Evolutionary conservation across 2,797 vertebrate genomes (phyloP), one percentile per base, ranked within the genome.

Genomic region (Coendou prehensilis): DNA sequence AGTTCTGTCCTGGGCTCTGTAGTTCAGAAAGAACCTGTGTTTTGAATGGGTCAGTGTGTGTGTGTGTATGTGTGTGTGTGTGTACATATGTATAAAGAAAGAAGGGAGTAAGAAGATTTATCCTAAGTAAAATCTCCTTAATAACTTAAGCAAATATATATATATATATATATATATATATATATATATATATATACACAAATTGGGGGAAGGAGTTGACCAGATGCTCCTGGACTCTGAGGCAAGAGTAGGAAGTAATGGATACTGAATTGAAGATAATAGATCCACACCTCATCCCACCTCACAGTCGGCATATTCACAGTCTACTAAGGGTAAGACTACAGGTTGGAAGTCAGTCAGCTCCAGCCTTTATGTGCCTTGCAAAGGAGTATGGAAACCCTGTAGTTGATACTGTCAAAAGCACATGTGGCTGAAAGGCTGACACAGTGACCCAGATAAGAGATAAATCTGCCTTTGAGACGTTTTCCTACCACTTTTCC

Each of bases 1-100:
- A n/a, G 26, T 67, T 79, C 9, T 52, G 30, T 41, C 23, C 4
- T 59, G 59, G 59, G 73, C 88, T 87, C 30, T 26, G 26, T 23
- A 63, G 61, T 94, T 89, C 45, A 95, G 54, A 64, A 91, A 63
- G 2, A 52, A 85, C 37, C 69, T 91, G 75, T 94, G 81, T 93
- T 89, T 96, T 84, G 28, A 78, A 59, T 64, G 57, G 18, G 26
- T 76, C 11, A 33, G 13, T 6, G 28, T 76, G 45, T 64, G 7
- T 81, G 52, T 84, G 45, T 89, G 30, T 61, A 26, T 23, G 26
- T 9, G 5, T 37, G 45, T 28, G 9, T 52, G 33, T 18, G 22
- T 61, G 8, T 20, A 37, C 7, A 20, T 94, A 23, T 50, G 11
- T 67, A 9, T 86, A 86, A 78, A 71, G 26, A 71, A 83, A 93